Percentiles rank a stretch among this genome's conserved stretches.
These are phyloP conservation scores for Athripsodes cinereus DNA, from an alignment of 2,888 invertebrate genomes.

Conservation along the genomic window DNA sequence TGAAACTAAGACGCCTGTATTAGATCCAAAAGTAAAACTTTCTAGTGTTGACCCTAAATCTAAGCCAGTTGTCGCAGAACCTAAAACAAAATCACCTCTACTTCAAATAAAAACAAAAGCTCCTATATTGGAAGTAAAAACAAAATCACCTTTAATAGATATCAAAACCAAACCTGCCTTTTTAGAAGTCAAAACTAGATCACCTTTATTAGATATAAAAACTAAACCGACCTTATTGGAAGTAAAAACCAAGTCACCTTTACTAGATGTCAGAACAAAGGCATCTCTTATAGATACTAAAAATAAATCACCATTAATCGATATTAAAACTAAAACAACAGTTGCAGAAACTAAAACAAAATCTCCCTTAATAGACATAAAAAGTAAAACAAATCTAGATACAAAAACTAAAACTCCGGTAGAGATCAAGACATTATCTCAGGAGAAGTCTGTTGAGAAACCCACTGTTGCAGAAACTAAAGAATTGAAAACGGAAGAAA, in stretches of 20 bases:
- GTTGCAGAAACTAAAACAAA: background rate
- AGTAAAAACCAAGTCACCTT: background rate
- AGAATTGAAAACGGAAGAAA: slow-evolving; percentile 35
- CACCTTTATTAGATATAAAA: background rate
- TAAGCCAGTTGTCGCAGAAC: slow-evolving; percentile 2
- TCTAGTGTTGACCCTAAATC: background rate
- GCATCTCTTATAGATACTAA: background rate
- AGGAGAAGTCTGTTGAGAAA: slow-evolving; percentile 26
- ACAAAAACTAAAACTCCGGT: slow-evolving; percentile 28
- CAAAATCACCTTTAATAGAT: slow-evolving; percentile 21
- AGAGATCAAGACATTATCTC: slow-evolving; percentile 38
- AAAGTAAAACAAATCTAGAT: background rate
- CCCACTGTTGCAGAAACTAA: slow-evolving; percentile 8
- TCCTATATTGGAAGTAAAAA: slow-evolving; percentile 17
- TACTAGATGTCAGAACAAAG: background rate
- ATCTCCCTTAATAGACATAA: background rate
- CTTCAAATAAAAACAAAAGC: background rate
- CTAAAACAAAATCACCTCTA: slow-evolving; percentile 13
- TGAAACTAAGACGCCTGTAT: slow-evolving; percentile 27
- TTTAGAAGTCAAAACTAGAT: background rate
- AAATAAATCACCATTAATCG: background rate
- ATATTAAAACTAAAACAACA: background rate
- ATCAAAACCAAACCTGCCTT: background rate
- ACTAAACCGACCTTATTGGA: background rate
- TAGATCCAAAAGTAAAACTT: slow-evolving; percentile 4